These are phyloP conservation scores for Thaumatotibia leucotreta DNA, from an alignment of 1,140 invertebrate genomes.

Conservation along the genomic window DNA sequence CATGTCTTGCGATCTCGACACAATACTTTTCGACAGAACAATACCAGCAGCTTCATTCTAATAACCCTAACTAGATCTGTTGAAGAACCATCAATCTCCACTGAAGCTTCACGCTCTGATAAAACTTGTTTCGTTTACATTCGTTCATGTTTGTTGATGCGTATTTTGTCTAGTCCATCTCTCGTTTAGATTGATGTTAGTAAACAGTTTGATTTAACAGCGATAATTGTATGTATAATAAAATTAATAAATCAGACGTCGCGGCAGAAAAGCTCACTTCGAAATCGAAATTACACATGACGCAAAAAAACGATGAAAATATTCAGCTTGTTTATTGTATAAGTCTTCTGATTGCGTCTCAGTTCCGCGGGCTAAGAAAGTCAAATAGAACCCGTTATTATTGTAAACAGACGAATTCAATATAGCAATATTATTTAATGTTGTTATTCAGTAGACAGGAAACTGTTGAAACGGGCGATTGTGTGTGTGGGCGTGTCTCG, in stretches of 20 bases:
- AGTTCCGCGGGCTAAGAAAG: background rate
- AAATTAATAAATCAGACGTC: background rate
- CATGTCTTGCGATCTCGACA: conserved; percentile 17
- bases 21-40: conserved; percentile 12
- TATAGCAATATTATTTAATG: background rate
- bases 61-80: background rate
- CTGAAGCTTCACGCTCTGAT: background rate
- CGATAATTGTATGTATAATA: background rate
- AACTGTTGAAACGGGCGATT: conserved; percentile 50
- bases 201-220: background rate
- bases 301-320: background rate
- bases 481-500: conserved; percentile 48
- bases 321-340: background rate
- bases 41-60: background rate
- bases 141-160: background rate
- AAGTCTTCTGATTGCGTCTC: background rate
- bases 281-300: background rate
- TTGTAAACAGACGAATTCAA: background rate
- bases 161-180: background rate
- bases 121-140: background rate
- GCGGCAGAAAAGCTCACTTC: background rate
- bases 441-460: conserved; percentile 51
- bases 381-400: background rate
- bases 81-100: background rate
- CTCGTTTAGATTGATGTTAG: background rate